Evolutionary conservation across 2,888 invertebrate species (phyloP), one percentile per base, ranked within the genome.

Genomic region (Pheosia gnoma): DNA sequence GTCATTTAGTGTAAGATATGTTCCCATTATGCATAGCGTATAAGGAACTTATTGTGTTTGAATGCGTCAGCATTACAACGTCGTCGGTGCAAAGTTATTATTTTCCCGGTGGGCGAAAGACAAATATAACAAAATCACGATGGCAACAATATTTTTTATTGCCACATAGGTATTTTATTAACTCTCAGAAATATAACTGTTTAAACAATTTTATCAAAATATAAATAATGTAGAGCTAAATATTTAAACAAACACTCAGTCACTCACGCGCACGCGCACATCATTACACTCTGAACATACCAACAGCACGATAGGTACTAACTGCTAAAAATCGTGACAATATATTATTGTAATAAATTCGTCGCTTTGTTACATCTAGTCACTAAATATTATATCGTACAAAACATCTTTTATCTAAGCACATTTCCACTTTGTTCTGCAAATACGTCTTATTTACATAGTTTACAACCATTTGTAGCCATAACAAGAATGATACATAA

Each of bases 301-400:
- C 5, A 4, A 47, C 43, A n/a, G n/a, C 47, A 4, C 47, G n/a
- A 47, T 47, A 47, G 11, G 47, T 47, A 11, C 47, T n/a, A n/a
- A 47, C 47, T 5, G 1, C 5, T 47, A n/a, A n/a, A 61, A 65
- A 58, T 64, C 71, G 62, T 57, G 68, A 67, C 59, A 76, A 81
- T 79, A 82, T 83, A 86, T 85, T 85, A 73, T 65, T 73, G 69
- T 65, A 83, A 83, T 88, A 88, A 88, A 88, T 88, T 88, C 88
- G 87, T 88, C 71, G 74, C 63, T 73, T 66, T 66, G 60, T 66
- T 75, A 74, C 45, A 61, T 63, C 67, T 72, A 68, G 47, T 47
- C 59, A 61, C 60, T 57, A 59, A 65, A 61, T 58, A 65, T 49
- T 69, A 69, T 74, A 64, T 62, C 47, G 53, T 67, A 71, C 69